Conservation (phyloP, 1,140 invertebrate species). For the Drosophila sucinea region DNA sequence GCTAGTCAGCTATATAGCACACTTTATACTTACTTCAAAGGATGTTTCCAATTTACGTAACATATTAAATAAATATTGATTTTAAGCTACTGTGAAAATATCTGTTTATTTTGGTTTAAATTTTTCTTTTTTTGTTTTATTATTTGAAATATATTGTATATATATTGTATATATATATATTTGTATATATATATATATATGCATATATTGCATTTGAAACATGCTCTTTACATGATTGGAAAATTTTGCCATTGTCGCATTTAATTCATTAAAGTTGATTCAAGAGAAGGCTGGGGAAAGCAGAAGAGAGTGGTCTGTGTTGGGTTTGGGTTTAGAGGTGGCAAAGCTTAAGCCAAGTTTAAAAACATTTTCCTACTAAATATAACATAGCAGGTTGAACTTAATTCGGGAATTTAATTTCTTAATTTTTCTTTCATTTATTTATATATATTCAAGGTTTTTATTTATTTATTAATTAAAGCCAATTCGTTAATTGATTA, state of each 20-base stretch:
- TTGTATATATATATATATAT: conserved; percentile 30
- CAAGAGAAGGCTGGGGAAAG: background rate
- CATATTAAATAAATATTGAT: no score
- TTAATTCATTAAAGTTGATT: background rate
- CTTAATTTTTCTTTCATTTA: conserved; percentile 9
- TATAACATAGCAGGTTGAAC: background rate
- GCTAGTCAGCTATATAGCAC: no score
- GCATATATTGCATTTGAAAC: conserved; percentile 50
- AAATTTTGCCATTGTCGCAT: background rate
- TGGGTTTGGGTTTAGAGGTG: conserved; percentile 3
- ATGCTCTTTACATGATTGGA: background rate
- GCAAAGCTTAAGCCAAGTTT: conserved; percentile 36
- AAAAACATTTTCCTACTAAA: conserved; percentile 5
- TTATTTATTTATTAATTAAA: conserved; percentile 28
- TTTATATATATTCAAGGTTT: conserved; percentile 19
- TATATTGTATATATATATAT: conserved; percentile 56
- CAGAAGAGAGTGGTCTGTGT: background rate
- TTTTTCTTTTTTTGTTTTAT: conserved; percentile 51
- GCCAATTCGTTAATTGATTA: conserved; percentile 12
- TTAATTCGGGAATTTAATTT: conserved; percentile 25
- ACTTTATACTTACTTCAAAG: no score
- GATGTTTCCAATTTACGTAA: no score
- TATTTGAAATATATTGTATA: conserved; percentile 58
- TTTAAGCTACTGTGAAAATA: conserved; percentile 79
- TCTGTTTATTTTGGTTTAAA: conserved; percentile 73